Conservation (phyloP, 2,113 vertebrate species). For the Mirza zaza region DNA sequence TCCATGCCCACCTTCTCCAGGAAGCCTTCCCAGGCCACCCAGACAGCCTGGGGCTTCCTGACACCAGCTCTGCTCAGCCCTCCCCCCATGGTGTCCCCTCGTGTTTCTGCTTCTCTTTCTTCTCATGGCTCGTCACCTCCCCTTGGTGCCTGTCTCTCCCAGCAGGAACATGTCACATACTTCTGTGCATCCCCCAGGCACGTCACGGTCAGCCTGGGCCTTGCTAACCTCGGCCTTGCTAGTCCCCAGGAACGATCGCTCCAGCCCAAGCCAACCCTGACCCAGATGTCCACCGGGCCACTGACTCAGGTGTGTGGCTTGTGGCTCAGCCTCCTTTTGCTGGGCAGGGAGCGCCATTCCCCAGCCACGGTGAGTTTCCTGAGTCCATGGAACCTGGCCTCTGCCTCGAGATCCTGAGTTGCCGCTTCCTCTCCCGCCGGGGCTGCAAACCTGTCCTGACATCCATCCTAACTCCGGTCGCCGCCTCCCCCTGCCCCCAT, state of each 20-base stretch:
- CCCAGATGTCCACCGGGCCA: too few species aligned
- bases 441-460: neutral
- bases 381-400: neutral
- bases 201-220: neutral
- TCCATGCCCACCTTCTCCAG: neutral
- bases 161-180: neutral
- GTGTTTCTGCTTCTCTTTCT: neutral
- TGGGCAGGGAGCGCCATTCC: neutral
- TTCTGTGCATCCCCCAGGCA: fast-evolving
- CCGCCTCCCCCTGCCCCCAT: neutral
- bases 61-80: neutral
- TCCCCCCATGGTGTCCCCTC: fast-evolving
- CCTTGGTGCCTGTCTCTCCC: neutral
- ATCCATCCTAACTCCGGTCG: neutral
- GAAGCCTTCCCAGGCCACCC: neutral
- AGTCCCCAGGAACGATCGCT: fast-evolving
- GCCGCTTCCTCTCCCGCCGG: neutral
- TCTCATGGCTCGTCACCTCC: neutral
- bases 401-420: neutral
- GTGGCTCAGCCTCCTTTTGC: neutral
- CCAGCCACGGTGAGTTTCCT: neutral
- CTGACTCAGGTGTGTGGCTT: neutral
- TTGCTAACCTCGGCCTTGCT: neutral
- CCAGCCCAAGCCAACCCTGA: neutral
- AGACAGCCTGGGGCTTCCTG: fast-evolving